Percentiles rank a stretch among this genome's conserved stretches.
Conservation (phyloP, 2,113 vertebrate species). For the Glareola pratincola region DNA sequence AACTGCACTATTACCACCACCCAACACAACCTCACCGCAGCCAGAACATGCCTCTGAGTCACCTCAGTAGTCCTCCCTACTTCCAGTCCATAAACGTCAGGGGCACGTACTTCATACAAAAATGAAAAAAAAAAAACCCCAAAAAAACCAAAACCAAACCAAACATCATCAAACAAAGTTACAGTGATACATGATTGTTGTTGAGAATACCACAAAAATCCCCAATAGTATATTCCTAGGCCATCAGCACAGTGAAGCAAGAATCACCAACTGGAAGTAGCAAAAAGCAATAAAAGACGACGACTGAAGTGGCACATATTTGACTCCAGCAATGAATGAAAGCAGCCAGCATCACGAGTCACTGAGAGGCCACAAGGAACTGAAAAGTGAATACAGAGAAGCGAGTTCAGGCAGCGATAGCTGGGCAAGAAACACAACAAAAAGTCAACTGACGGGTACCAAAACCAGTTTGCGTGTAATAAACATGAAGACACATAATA, state of each 20-base stretch:
- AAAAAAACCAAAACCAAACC: too few relatives aligned
- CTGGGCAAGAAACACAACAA: not conserved
- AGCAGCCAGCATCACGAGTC: not conserved
- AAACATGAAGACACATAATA: rapidly evolving
- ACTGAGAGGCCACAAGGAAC: not conserved
- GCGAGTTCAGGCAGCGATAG: rapidly evolving
- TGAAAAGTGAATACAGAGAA: not conserved
- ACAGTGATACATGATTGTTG: not conserved
- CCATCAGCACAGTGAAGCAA: not conserved
- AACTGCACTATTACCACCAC: not conserved
- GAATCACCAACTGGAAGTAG: not conserved
- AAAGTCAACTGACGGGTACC: not conserved
- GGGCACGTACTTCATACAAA: not conserved
- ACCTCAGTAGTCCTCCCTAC: not conserved
- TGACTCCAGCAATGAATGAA: too few relatives aligned
- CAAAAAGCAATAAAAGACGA: not conserved
- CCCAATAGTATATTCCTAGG: not conserved
- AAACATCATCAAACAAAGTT: too few relatives aligned
- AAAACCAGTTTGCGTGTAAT: not conserved
- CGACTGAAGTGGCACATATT: not conserved
- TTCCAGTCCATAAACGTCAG: not conserved
- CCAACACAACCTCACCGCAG: not conserved
- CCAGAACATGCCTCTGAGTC: rapidly evolving
- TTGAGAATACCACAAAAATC: not conserved
- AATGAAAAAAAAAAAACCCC: not conserved